Conservation (phyloP, 2,797 vertebrate species). For the Mormyrops boulengeri region DNA sequence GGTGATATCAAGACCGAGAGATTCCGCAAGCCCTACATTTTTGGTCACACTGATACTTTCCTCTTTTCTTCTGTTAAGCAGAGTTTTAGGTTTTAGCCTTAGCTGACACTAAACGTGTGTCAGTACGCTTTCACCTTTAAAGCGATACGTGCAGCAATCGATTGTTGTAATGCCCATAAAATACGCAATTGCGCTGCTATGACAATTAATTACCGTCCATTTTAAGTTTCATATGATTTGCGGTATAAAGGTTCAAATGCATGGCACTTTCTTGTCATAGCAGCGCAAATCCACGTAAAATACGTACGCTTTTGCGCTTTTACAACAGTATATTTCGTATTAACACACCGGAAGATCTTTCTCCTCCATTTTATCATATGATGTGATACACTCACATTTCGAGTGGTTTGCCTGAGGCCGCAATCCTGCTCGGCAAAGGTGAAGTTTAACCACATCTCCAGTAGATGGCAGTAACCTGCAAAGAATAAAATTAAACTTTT, state of each 20-base stretch:
- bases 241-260: background rate
- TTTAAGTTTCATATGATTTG: background rate
- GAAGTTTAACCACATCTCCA: background rate
- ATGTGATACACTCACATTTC: background rate
- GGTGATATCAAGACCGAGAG: background rate
- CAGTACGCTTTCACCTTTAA: background rate
- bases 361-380: background rate
- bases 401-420: background rate
- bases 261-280: background rate
- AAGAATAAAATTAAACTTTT: background rate
- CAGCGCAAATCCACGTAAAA: background rate
- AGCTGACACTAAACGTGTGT: background rate
- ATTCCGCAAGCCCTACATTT: background rate
- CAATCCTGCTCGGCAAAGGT: background rate
- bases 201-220: background rate
- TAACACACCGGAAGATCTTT: background rate
- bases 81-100: background rate
- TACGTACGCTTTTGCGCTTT: background rate
- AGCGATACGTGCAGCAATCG: background rate
- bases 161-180: background rate
- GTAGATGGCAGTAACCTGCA: constrained; percentile 1
- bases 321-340: background rate
- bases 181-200: background rate
- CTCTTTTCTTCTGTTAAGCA: background rate
- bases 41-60: background rate